Conservation (phyloP, 1,140 invertebrate genomes). For the Hetaerina americana region DNA sequence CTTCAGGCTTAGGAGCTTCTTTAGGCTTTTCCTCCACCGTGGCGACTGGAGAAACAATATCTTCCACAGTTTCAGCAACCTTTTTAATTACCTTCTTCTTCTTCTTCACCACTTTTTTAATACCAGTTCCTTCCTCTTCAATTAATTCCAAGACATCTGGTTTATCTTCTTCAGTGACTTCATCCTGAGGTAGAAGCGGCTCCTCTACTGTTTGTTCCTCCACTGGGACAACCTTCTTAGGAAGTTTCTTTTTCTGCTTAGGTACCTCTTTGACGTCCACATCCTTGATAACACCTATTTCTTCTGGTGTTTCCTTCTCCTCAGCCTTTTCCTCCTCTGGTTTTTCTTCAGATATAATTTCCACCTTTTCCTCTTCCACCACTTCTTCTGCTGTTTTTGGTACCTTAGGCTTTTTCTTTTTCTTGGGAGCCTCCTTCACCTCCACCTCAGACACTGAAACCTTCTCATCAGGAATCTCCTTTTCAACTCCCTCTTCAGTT, state of each 20-base stretch:
- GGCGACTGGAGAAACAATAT: neutral
- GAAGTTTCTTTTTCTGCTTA: constrained; percentile 4
- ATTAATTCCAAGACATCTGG: neutral
- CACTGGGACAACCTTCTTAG: constrained; percentile 1
- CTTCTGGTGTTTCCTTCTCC: constrained; percentile 2
- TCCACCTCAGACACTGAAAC: constrained; percentile 23
- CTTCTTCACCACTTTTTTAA: constrained; percentile 2
- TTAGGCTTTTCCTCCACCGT: neutral
- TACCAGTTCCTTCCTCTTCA: neutral
- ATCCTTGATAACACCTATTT: neutral
- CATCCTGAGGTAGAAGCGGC: neutral
- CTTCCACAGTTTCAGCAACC: neutral
- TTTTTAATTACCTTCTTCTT: neutral
- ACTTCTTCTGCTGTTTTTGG: constrained; percentile 23
- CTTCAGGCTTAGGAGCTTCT: neutral
- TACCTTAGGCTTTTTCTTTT: constrained; percentile 24
- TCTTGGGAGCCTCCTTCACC: constrained; percentile 24
- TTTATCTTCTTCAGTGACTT: constrained; percentile 1
- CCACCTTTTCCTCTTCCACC: constrained; percentile 1
- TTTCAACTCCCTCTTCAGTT: neutral
- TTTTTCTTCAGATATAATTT: constrained; percentile 9
- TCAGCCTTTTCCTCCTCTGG: constrained; percentile 1
- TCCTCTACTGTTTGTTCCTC: constrained; percentile 1
- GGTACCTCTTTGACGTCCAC: neutral
- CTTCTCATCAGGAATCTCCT: constrained; percentile 16